Evolutionary conservation across 2,797 vertebrate genomes (phyloP).

Genomic region (Sebastes wilsoni): DNA sequence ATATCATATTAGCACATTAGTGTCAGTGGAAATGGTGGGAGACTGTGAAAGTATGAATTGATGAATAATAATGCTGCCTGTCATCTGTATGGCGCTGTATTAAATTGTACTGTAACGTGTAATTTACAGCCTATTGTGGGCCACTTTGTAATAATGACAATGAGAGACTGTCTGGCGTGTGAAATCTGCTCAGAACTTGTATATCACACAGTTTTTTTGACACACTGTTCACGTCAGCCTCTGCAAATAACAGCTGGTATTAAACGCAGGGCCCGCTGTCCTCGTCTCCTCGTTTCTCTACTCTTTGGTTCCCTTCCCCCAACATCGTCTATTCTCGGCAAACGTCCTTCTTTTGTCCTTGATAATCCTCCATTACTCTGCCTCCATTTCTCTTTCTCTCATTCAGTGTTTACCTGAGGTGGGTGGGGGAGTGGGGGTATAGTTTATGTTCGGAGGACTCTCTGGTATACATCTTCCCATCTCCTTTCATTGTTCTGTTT

Average conservation of each 20-base stretch:
- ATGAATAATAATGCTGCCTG: slow-evolving; percentile 59
- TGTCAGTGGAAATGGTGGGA: slow-evolving; percentile 44
- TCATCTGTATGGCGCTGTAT: slow-evolving; percentile 39
- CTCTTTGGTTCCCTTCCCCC: slow-evolving; percentile 28
- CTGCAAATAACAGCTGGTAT: slow-evolving; percentile 32
- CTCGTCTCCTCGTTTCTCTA: slow-evolving; percentile 17
- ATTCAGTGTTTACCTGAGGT: slow-evolving; percentile 39
- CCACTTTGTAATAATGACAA: slow-evolving; percentile 46
- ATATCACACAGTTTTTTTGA: slow-evolving; percentile 14
- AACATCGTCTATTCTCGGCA: slow-evolving; percentile 38
- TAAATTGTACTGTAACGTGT: slow-evolving; percentile 48
- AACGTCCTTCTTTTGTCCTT: slow-evolving; percentile 59
- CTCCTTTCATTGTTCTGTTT: slow-evolving; percentile 11
- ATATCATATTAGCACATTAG: slow-evolving; percentile 50
- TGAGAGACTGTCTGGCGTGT: slow-evolving; percentile 35
- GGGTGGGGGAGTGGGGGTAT: neutral
- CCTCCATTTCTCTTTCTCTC: slow-evolving; percentile 19
- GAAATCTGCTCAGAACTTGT: slow-evolving; percentile 44
- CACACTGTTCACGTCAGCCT: neutral
- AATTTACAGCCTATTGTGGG: slow-evolving; percentile 53
- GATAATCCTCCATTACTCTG: slow-evolving; percentile 32
- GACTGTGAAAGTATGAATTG: slow-evolving; percentile 39
- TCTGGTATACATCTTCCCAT: slow-evolving; percentile 17
- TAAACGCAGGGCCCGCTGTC: slow-evolving; percentile 14
- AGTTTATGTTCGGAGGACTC: slow-evolving; percentile 26